Evolutionary conservation across 2,113 vertebrate genomes (phyloP).

Genomic region (Antechinus flavipes): DNA sequence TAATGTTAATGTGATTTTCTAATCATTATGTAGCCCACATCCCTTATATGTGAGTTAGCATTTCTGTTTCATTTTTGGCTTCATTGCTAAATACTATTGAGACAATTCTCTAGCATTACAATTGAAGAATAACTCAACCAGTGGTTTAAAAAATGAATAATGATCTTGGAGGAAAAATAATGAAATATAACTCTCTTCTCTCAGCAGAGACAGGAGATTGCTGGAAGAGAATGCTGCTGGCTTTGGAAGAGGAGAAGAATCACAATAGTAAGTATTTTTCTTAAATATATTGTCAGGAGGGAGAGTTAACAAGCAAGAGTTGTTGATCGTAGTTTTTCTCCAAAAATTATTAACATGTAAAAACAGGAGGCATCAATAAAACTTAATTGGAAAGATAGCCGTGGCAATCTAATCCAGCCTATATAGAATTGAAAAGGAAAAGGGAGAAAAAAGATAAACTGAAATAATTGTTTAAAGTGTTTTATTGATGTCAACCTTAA

Average conservation of each 20-base stretch:
- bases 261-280: not conserved
- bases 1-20: not conserved
- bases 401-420: not conserved
- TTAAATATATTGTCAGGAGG: not conserved
- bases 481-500: not conserved
- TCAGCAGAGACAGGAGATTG: not conserved
- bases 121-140: constrained; percentile 36
- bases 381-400: not conserved
- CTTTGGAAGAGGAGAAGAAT: not conserved
- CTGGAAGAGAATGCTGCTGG: not conserved
- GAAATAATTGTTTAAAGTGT: not conserved
- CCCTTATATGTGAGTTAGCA: not conserved
- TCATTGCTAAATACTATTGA: not conserved
- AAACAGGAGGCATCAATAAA: not conserved
- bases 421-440: not conserved
- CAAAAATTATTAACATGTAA: not conserved
- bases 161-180: not conserved
- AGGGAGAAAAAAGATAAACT: too few species aligned
- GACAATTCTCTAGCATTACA: not conserved
- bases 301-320: not conserved
- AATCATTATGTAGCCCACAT: not conserved
- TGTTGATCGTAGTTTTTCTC: not conserved
- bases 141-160: not conserved
- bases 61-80: not conserved
- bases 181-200: not conserved